Percentiles rank a stretch among this genome's conserved stretches.
Evolutionary conservation across 2,888 invertebrate genomes (phyloP).

Genomic region (Synergus umbraculus): DNA sequence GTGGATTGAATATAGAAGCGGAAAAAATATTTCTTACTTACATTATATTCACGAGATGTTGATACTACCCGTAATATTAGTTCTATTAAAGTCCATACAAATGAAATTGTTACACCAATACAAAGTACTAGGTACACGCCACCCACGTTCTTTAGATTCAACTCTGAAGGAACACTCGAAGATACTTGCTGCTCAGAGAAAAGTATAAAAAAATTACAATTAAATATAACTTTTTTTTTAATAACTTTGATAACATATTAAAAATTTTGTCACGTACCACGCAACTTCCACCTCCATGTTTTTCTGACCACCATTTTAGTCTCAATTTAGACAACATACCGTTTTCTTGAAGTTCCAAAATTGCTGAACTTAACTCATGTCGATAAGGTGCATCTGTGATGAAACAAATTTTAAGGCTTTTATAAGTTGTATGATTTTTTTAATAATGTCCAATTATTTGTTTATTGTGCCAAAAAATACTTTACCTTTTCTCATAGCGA

Average conservation of each 20-base stretch:
- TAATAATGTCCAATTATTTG: background rate
- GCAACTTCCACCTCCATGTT: conserved; percentile 83
- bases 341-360: conserved; percentile 86
- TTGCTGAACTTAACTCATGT: conserved; percentile 84
- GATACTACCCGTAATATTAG: conserved; percentile 80
- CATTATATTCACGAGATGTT: conserved; percentile 78
- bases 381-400: conserved; percentile 81
- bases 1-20: background rate
- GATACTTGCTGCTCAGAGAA: conserved; percentile 72
- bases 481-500: conserved; percentile 89
- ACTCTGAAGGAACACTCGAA: conserved; percentile 79
- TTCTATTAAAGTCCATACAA: conserved; percentile 85
- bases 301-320: conserved; percentile 89
- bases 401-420: background rate
- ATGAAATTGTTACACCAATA: conserved; percentile 83
- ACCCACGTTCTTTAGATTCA: conserved; percentile 90
- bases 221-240: background rate
- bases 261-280: conserved; percentile 75
- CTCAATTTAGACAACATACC: conserved; percentile 85
- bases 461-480: background rate
- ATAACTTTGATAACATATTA: background rate
- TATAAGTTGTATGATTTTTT: too few species aligned
- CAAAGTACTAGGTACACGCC: conserved; percentile 89
- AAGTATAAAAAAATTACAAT: background rate
- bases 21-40: conserved; percentile 70